These are phyloP conservation scores for Eledona agricola DNA, from an alignment of 2,888 invertebrate species.

Conservation along the genomic window DNA sequence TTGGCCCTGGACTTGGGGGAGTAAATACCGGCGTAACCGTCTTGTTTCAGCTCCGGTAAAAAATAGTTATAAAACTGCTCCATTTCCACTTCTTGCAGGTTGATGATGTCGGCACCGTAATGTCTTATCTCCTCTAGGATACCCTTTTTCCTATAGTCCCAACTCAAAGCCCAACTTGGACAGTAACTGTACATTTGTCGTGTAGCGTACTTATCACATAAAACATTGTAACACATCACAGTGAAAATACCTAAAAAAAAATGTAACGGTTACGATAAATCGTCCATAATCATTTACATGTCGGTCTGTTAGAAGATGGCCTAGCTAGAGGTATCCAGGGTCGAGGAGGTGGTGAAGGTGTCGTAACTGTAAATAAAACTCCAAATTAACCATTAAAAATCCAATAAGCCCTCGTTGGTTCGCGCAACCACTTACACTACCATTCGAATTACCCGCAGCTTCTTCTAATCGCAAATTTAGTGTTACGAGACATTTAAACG, in stretches of 20 bases:
- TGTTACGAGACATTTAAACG: too few species aligned
- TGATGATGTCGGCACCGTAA: slow-evolving; percentile 97
- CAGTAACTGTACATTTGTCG: slow-evolving; percentile 99
- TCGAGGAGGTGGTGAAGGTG: slow-evolving; percentile 89
- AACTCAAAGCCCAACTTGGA: slow-evolving; percentile 97
- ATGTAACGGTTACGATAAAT: slow-evolving; percentile 3
- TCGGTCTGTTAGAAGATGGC: slow-evolving; percentile 87
- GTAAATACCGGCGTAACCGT: slow-evolving; percentile 95
- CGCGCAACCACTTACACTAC: too few species aligned
- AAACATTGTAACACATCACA: slow-evolving; percentile 99
- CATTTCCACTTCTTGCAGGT: slow-evolving; percentile 96
- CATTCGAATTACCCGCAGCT: too few species aligned
- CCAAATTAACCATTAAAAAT: too few species aligned
- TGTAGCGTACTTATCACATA: slow-evolving; percentile 99
- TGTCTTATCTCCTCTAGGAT: slow-evolving; percentile 96
- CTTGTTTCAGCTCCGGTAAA: slow-evolving; percentile 89
- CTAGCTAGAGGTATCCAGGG: slow-evolving; percentile 94
- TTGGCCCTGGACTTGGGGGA: slow-evolving; percentile 98
- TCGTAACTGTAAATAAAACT: slow-evolving; percentile 81
- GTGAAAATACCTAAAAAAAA: slow-evolving; percentile 87
- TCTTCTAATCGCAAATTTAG: too few species aligned
- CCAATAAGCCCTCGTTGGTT: too few species aligned
- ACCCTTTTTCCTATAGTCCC: slow-evolving; percentile 98
- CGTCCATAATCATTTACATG: slow-evolving; percentile 75
- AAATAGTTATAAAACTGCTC: slow-evolving; percentile 98